Percentiles rank a stretch among this genome's conserved stretches.
Evolutionary conservation across 2,113 vertebrate genomes (phyloP).

Genomic region (Morone chrysops): DNA sequence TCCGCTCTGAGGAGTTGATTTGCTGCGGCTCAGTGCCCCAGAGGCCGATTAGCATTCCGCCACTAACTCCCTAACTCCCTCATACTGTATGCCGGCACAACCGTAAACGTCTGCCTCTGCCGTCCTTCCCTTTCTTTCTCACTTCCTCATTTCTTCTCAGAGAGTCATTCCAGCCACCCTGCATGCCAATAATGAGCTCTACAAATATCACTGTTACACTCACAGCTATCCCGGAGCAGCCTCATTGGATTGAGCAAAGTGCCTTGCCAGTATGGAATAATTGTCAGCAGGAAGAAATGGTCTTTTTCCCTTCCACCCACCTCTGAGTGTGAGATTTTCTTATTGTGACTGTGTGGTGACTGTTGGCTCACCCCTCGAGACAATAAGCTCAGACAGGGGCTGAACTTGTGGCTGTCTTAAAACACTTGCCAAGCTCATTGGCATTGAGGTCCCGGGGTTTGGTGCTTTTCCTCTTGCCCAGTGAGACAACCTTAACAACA

Average conservation of each 20-base stretch:
- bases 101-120: slow-evolving; percentile 39
- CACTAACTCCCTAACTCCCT: slow-evolving; percentile 70
- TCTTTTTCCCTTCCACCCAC: slow-evolving; percentile 23
- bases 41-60: slow-evolving; percentile 77
- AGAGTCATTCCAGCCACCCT: slow-evolving; percentile 52
- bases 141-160: slow-evolving; percentile 41
- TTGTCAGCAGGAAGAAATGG: slow-evolving; percentile 57
- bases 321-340: slow-evolving; percentile 41
- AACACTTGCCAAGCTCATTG: slow-evolving; percentile 51
- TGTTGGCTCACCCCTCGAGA: slow-evolving; percentile 41
- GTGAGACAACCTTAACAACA: slow-evolving; percentile 72
- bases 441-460: slow-evolving; percentile 44
- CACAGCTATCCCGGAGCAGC: slow-evolving; percentile 60
- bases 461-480: slow-evolving; percentile 56
- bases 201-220: slow-evolving; percentile 64
- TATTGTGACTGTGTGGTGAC: slow-evolving; percentile 45
- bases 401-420: slow-evolving; percentile 41
- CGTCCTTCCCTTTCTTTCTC: slow-evolving; percentile 44
- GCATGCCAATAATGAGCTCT: slow-evolving; percentile 62
- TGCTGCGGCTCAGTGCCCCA: slow-evolving; percentile 72
- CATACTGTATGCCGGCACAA: slow-evolving; percentile 54
- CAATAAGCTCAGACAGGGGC: slow-evolving; percentile 42
- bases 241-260: slow-evolving; percentile 55
- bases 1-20: slow-evolving; percentile 79
- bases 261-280: slow-evolving; percentile 54